These are phyloP conservation scores for Vultur gryphus DNA, from an alignment of 2,797 vertebrate genomes.

Conservation along the genomic window DNA sequence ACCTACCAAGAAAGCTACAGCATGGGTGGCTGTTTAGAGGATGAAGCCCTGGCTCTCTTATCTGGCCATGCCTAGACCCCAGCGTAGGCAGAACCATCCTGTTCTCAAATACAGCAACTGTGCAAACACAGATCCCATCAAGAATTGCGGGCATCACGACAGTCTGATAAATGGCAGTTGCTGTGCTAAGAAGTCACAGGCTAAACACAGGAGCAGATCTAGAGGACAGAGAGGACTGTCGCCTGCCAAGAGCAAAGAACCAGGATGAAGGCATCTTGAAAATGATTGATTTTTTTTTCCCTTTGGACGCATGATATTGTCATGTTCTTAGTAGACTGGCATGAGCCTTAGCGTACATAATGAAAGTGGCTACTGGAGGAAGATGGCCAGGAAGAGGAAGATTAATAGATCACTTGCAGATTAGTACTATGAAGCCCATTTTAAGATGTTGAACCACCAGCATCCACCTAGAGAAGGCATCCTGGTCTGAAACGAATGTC, in stretches of 20 bases:
- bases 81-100: neutral
- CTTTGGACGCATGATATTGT: neutral
- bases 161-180: neutral
- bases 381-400: neutral
- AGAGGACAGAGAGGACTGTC: neutral
- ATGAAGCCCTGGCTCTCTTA: neutral
- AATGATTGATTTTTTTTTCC: neutral
- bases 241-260: neutral
- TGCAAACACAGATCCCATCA: neutral
- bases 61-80: neutral
- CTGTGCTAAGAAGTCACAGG: neutral
- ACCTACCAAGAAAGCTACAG: neutral
- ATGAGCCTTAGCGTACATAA: neutral
- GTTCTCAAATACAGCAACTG: neutral
- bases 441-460: neutral
- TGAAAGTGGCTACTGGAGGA: neutral
- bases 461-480: neutral
- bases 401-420: neutral
- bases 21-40: neutral
- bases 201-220: neutral
- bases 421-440: neutral
- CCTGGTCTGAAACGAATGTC: neutral
- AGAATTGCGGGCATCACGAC: accelerated
- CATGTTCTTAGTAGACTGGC: neutral
- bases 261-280: neutral